These are phyloP conservation scores for Leptopterna dolabrata DNA, from an alignment of 2,888 invertebrate genomes.

Conservation along the genomic window DNA sequence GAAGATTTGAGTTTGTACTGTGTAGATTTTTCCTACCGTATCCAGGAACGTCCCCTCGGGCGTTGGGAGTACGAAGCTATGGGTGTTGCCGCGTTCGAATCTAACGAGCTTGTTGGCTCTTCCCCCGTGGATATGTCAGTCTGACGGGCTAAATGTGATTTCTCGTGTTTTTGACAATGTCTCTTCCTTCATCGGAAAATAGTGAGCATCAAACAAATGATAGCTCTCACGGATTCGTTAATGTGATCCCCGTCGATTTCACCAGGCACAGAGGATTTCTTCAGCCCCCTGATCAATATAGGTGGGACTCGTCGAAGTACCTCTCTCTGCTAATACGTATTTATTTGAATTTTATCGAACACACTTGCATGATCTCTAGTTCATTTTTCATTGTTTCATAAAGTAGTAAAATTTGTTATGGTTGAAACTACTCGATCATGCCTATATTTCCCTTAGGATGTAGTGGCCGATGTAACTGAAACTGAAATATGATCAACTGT, in stretches of 20 bases:
- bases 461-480: too few species aligned
- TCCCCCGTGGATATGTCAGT: slow-evolving; percentile 6
- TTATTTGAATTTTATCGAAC: neutral
- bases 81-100: neutral
- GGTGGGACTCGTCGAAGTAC: slow-evolving; percentile 66
- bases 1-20: neutral
- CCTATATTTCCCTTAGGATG: too few species aligned
- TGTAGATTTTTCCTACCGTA: neutral
- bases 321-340: neutral
- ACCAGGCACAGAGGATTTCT: slow-evolving; percentile 70
- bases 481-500: too few species aligned
- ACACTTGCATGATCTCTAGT: neutral
- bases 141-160: slow-evolving; percentile 49
- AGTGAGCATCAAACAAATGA: slow-evolving; percentile 60
- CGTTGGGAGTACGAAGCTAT: neutral
- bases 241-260: slow-evolving; percentile 73
- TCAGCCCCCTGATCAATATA: slow-evolving; percentile 73
- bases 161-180: slow-evolving; percentile 53
- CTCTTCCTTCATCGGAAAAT: slow-evolving; percentile 57
- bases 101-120: neutral
- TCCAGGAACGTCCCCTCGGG: neutral
- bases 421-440: too few species aligned
- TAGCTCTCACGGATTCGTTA: slow-evolving; percentile 69
- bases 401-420: neutral
- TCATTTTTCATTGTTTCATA: neutral